Conservation (phyloP, 2,113 vertebrate genomes). For the Hipposideros armiger region DNA sequence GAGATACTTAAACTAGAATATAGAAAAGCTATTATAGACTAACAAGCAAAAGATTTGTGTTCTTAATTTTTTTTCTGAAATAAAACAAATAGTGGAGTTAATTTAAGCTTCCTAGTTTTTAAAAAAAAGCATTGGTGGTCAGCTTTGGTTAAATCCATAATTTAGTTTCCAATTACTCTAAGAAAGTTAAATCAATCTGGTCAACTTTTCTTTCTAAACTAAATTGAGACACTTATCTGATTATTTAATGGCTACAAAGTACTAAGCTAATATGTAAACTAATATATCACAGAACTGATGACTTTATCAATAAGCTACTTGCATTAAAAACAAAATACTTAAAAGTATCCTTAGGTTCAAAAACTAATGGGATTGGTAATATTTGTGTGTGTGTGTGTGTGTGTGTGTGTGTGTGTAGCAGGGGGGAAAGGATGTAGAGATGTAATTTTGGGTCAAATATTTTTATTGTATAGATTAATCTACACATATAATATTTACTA, state of each 20-base stretch:
- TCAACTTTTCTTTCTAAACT: slow-evolving; percentile 28
- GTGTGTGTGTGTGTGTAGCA: not conserved
- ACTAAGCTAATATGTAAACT: slow-evolving; percentile 9
- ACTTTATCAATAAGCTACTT: slow-evolving; percentile 28
- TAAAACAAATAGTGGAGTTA: not conserved
- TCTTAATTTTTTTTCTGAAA: not conserved
- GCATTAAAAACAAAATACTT: slow-evolving; percentile 28
- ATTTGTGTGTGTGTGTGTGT: not conserved
- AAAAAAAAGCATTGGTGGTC: not conserved
- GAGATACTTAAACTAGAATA: not conserved
- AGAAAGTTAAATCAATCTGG: not conserved
- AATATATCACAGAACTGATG: slow-evolving; percentile 21
- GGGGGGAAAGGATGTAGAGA: not conserved
- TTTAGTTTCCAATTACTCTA: not conserved
- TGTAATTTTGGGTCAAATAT: not conserved
- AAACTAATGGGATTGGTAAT: not conserved
- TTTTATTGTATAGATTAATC: not conserved
- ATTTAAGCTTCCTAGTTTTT: not conserved
- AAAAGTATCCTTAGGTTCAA: not conserved
- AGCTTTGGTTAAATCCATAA: not conserved
- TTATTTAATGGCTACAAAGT: slow-evolving; percentile 23
- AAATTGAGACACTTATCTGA: slow-evolving; percentile 5
- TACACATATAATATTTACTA: not conserved
- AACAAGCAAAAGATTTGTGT: not conserved
- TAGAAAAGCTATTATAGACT: not conserved